phyloP scores from a whole-genome alignment of 2,888 invertebrate species.

The Nematopogon swammerdamellus region DNA sequence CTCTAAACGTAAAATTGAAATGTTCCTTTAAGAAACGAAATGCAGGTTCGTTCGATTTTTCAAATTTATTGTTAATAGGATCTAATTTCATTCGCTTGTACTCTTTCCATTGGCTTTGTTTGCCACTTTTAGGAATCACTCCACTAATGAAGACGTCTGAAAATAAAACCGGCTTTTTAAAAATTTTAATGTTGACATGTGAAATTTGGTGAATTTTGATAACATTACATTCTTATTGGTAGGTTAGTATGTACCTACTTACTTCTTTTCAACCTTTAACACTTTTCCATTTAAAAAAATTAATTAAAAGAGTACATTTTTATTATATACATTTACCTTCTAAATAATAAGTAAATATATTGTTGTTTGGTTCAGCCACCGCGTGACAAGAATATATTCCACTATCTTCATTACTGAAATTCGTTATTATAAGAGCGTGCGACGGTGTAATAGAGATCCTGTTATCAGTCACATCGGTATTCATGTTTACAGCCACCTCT shows the following conservation, averaged over 20 bases:
- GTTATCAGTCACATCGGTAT: neutral
- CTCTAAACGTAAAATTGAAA: conserved; percentile 33
- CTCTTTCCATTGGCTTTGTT: conserved; percentile 41
- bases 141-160: conserved; percentile 10
- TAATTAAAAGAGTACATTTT: conserved; percentile 2
- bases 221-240: too few relatives aligned
- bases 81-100: conserved; percentile 39
- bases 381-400: conserved; percentile 19
- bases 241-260: too few relatives aligned
- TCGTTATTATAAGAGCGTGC: conserved; percentile 14
- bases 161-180: conserved; percentile 2
- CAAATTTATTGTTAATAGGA: conserved; percentile 41
- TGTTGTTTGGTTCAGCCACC: conserved; percentile 3
- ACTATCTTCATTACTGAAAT: conserved; percentile 15
- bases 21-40: conserved; percentile 30
- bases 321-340: conserved; percentile 11
- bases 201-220: too few relatives aligned
- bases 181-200: too few relatives aligned
- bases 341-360: conserved; percentile 11
- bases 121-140: conserved; percentile 27
- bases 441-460: conserved; percentile 10
- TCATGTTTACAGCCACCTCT: conserved; percentile 4
- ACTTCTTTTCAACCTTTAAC: too few relatives aligned
- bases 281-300: too few relatives aligned
- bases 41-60: conserved; percentile 30